A percentile compares a stretch with the other conserved stretches of the same genome.
Evolutionary conservation across 2,113 vertebrate species (phyloP).

Genomic region (Pantherophis guttatus): DNA sequence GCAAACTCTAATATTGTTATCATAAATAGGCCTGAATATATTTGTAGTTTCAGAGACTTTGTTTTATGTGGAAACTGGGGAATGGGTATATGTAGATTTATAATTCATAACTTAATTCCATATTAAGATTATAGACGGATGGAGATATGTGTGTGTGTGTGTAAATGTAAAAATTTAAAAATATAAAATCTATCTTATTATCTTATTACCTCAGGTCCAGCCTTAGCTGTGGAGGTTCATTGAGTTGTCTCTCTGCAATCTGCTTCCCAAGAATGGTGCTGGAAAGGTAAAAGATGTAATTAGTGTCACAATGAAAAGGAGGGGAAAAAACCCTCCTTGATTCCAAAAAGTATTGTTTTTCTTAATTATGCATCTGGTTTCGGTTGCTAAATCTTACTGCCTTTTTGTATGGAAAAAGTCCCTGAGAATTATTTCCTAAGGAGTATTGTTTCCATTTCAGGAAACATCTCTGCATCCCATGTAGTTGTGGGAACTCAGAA

Average conservation of each 20-base stretch:
- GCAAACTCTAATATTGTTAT: neutral
- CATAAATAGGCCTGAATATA: neutral
- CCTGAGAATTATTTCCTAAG: neutral
- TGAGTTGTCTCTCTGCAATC: neutral
- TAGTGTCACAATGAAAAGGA: neutral
- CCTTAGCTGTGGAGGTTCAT: neutral
- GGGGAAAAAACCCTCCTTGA: neutral
- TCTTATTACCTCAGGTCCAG: neutral
- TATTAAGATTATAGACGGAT: neutral
- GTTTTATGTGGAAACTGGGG: neutral
- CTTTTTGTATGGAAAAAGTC: neutral
- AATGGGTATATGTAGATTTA: neutral
- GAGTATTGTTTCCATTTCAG: neutral
- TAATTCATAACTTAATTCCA: neutral
- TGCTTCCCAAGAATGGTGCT: neutral
- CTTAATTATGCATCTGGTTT: neutral
- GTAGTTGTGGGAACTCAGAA: neutral
- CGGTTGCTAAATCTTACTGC: neutral
- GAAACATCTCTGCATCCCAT: neutral
- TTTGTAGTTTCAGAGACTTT: neutral
- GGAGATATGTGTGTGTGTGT: too few relatives aligned
- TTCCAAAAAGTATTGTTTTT: neutral
- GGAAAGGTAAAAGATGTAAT: neutral
- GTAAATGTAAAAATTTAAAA: neutral
- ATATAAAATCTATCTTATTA: neutral